Conservation (phyloP, 1,140 invertebrate genomes). For the Melanaphis sacchari region DNA sequence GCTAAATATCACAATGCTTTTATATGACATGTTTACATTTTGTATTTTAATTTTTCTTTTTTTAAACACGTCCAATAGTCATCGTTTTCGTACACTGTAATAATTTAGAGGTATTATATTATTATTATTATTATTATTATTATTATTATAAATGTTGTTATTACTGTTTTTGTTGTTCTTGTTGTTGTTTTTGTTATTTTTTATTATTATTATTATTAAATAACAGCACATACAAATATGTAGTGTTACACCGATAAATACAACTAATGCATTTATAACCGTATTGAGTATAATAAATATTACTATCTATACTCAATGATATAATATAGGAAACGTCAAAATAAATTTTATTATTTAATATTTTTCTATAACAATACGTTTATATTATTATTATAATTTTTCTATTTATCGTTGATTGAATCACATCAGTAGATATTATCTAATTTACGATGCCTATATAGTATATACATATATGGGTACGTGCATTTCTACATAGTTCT, state of each 20-base stretch:
- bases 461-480: background rate
- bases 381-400: background rate
- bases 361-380: too few species aligned
- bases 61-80: conserved; percentile 16
- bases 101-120: conserved; percentile 21
- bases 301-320: background rate
- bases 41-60: background rate
- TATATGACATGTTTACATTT: background rate
- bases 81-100: conserved; percentile 1
- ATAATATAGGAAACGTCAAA: background rate
- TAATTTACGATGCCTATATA: background rate
- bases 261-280: background rate
- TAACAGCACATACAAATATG: background rate
- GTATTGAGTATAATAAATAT: too few species aligned
- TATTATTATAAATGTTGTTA: background rate
- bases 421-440: background rate
- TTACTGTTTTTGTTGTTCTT: background rate
- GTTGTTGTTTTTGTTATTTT: background rate
- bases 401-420: background rate
- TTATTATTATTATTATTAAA: too few species aligned
- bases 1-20: conserved; percentile 15
- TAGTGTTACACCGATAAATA: background rate
- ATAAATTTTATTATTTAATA: background rate
- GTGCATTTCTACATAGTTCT: background rate
- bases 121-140: background rate